Conservation (phyloP, 2,888 invertebrate genomes). For the Lottia scabra region DNA sequence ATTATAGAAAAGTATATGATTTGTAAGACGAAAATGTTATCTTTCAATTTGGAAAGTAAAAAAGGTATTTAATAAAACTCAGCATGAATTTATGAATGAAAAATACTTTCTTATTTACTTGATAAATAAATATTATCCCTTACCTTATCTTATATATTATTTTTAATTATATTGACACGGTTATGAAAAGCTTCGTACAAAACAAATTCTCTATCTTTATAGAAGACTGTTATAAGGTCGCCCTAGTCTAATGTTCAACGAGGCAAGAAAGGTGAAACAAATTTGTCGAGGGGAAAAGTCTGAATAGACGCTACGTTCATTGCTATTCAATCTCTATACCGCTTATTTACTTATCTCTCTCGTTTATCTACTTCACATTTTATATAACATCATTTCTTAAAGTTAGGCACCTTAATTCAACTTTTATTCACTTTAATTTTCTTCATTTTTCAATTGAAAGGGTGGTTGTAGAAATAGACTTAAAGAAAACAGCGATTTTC, state of each 20-base stretch:
- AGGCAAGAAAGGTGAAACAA: not conserved
- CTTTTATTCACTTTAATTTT: no score
- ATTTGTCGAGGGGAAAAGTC: not conserved
- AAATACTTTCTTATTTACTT: no score
- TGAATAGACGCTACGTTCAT: not conserved
- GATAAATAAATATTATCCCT: not conserved
- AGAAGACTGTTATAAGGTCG: not conserved
- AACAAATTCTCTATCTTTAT: not conserved
- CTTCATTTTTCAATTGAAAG: no score
- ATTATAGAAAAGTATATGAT: no score
- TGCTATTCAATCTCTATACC: not conserved
- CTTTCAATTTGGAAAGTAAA: no score
- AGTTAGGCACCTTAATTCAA: no score
- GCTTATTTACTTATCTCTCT: not conserved
- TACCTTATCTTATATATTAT: not conserved
- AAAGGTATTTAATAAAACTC: no score
- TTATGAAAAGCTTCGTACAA: not conserved
- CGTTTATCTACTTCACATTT: not conserved
- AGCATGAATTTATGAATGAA: no score
- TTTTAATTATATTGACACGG: not conserved
- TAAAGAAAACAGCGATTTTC: no score
- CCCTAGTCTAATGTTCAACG: not conserved
- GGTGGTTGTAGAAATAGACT: no score
- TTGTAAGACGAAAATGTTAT: no score
- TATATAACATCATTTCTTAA: not conserved